These are phyloP conservation scores for Lycaena phlaeas DNA, from an alignment of 2,888 invertebrate species.

Conservation along the genomic window DNA sequence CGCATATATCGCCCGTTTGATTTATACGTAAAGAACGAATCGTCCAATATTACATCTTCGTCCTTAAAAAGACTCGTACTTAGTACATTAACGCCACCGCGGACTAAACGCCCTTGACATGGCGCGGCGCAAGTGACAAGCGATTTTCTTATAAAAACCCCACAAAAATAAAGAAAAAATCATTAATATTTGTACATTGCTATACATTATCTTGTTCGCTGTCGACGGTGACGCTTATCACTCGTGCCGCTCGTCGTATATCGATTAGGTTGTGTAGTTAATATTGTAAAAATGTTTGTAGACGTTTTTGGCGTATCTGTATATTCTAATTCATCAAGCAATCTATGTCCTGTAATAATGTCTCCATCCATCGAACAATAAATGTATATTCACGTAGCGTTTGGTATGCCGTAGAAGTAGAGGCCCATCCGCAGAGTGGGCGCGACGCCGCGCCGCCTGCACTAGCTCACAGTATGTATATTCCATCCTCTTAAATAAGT, in stretches of 20 bases:
- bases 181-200: conserved; percentile 15
- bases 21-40: conserved; percentile 46
- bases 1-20: conserved; percentile 35
- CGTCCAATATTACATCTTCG: conserved; percentile 70
- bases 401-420: not conserved
- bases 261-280: conserved; percentile 53
- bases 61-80: conserved; percentile 70
- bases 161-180: not conserved
- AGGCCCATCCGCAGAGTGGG: not conserved
- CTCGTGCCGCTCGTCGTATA: conserved; percentile 37
- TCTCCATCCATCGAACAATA: conserved; percentile 72
- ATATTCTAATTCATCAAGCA: conserved; percentile 29
- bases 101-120: conserved; percentile 33
- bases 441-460: conserved; percentile 27
- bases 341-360: conserved; percentile 56
- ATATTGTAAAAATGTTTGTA: conserved; percentile 39
- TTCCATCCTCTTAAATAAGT: conserved; percentile 70
- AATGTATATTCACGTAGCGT: conserved; percentile 25
- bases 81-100: conserved; percentile 52
- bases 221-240: conserved; percentile 27
- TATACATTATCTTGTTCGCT: conserved; percentile 6
- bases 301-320: conserved; percentile 42
- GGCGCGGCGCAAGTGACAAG: conserved; percentile 32
- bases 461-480: conserved; percentile 68
- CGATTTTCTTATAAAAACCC: conserved; percentile 16